Base-by-base conservation (phyloP, 2,113 vertebrate species). In the Cryptomyrus ogoouensis region DNA sequence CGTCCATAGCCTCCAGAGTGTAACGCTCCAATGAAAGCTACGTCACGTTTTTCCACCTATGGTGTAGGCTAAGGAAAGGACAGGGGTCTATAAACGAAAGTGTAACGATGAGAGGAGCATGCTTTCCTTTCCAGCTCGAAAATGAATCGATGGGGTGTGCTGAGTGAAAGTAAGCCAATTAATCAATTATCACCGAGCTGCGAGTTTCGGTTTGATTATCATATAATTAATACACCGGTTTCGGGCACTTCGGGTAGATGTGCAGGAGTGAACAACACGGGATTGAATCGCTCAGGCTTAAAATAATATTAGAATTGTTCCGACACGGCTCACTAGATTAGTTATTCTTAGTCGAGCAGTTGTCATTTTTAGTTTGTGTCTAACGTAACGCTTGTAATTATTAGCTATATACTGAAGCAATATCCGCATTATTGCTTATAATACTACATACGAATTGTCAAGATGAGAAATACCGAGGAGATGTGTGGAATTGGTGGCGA, bases 401-500 rank as follows among this genome's bases (percentile, higher is more conserved):
- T 42, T 83, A 10, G n/a, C 15, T 42, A 80, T 80, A 77, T 19
- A 39, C 15, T 77, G 35, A 19, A 80, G 27, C 31, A 42, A 1
- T 21, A 84, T 84, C 24, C 21, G 83, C 21, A 19, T 46, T 47
- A 42, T 84, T 24, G 13, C 19, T 10, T 77, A 15, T 35, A 77
- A 77, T 77, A 19, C 3, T 77, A 77, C 70, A 31, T 77, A 39
- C 35, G 31, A 39, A 31, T 42, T 46, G 44, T 47, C 42, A 24
- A 85, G 93, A 96, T 96, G 96, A 95, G 95, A 93, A 96, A 93
- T 95, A 95, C 95, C 91, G 97, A 98, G 94, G 98, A 98, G 92
- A 93, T 96, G 91, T 97, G 98, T 93, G 97, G 97, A 90, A 98
- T 98, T 95, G 98, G 98, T 91, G 97, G 97, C 84, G 98, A 98